Conservation (phyloP, 2,888 invertebrate genomes). For the Pollenia griseotomentosa region DNA sequence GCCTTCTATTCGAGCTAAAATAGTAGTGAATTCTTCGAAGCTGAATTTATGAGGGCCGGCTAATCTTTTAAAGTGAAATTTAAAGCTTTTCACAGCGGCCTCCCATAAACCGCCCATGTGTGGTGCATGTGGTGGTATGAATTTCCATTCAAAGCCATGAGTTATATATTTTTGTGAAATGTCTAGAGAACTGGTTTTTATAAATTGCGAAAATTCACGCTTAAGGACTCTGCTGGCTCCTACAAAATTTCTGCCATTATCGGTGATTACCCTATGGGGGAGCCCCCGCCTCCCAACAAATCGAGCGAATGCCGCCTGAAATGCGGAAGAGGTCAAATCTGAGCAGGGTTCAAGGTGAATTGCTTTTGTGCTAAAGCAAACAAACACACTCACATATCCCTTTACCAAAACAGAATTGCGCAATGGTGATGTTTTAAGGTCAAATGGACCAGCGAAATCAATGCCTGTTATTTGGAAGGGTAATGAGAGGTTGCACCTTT, state of each 20-base stretch:
- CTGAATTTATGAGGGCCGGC: slow-evolving; percentile 1
- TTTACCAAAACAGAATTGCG: too few relatives aligned
- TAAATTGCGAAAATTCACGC: slow-evolving; percentile 35
- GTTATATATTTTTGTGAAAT: slow-evolving; percentile 30
- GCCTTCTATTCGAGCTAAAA: too few relatives aligned
- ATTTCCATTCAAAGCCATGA: neutral
- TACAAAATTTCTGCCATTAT: slow-evolving; percentile 69
- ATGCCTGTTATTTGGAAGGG: too few relatives aligned
- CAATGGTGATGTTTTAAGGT: too few relatives aligned
- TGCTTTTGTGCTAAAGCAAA: neutral
- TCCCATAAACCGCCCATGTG: too few relatives aligned
- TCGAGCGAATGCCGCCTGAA: too few relatives aligned
- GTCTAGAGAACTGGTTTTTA: slow-evolving; percentile 27
- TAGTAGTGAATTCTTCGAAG: neutral
- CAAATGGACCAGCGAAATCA: too few relatives aligned
- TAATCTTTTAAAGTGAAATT: slow-evolving; percentile 8
- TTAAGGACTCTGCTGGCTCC: slow-evolving; percentile 52
- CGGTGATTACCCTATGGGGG: slow-evolving; percentile 52
- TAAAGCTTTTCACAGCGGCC: neutral
- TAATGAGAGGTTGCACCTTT: too few relatives aligned
- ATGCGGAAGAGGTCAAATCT: too few relatives aligned
- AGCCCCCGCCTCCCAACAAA: slow-evolving; percentile 8
- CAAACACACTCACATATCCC: too few relatives aligned
- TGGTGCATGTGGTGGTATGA: too few relatives aligned
- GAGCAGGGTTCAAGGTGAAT: neutral